phyloP scores from a whole-genome alignment of 2,797 vertebrate genomes.

The Anabacerthia variegaticeps region DNA sequence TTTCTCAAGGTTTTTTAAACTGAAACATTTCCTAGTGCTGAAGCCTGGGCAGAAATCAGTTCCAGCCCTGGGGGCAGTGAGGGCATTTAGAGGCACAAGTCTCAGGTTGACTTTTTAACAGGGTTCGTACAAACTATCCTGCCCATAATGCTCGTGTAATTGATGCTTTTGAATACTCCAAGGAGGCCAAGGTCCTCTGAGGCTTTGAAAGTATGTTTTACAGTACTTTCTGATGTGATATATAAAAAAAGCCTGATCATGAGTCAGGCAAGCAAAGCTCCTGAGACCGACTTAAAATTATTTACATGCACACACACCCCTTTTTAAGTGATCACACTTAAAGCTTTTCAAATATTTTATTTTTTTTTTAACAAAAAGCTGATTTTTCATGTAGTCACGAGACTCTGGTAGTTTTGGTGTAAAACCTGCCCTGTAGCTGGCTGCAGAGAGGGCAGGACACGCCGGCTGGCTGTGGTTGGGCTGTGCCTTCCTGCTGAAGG shows the following conservation, averaged over 20 bases:
- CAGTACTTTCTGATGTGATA: conserved; percentile 58
- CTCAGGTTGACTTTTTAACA: conserved; percentile 59
- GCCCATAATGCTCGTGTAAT: conserved; percentile 37
- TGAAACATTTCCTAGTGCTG: conserved; percentile 50
- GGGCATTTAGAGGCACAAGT: conserved; percentile 53
- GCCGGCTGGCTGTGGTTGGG: accelerated
- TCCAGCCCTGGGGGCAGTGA: conserved; percentile 43
- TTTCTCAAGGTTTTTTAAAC: conserved; percentile 51
- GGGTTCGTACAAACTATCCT: conserved; percentile 51
- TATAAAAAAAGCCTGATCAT: not conserved
- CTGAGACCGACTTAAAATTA: conserved; percentile 28
- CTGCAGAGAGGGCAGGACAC: not conserved
- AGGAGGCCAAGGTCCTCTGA: conserved; percentile 41
- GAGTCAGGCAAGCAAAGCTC: conserved; percentile 38
- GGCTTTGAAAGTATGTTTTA: conserved; percentile 57
- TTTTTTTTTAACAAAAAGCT: not conserved
- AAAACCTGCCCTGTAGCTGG: not conserved
- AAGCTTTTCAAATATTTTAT: not conserved
- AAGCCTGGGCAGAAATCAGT: conserved; percentile 52
- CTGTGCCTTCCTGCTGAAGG: not conserved
- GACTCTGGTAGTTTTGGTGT: not conserved
- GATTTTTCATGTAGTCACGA: not conserved
- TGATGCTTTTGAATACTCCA: conserved; percentile 51
- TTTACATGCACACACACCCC: conserved; percentile 16
- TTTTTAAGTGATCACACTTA: conserved; percentile 34